Base-by-base conservation (phyloP, 2,888 invertebrate species). In the Deilephila elpenor region DNA sequence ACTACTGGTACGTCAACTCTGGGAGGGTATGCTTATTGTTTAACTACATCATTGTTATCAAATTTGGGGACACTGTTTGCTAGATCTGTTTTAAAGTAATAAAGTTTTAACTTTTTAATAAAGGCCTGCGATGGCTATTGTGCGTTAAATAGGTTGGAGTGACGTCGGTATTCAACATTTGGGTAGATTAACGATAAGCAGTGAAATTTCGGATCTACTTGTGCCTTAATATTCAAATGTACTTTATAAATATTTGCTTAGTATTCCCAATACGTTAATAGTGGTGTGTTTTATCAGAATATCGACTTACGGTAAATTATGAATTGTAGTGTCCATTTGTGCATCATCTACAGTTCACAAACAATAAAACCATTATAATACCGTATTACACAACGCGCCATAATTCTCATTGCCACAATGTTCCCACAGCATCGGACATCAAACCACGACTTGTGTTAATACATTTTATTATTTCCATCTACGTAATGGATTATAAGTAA, bases 401-500 rank as follows among this genome's bases (percentile, higher is more conserved):
- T 59, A 44, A 44, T 44, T 44, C 44, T 44, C 64, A 64, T 64
- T 64, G 64, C 44, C 64, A 64, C 64, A 11, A 44, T 44, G 44
- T 64, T 64, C 64, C 44, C 64, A 64, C 64, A 64, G 37, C 64
- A 34, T 11, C 8, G 44, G 37, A 37, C 37, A 20, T 44, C 64
- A 44, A 20, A 44, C n/a, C 64, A 20, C 44, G 64, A 44, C 37
- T 44, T 37, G 64, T 64, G 64, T 64, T 64, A 44, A 64, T 44
- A 64, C 37, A 64, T 64, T 64, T 64, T 44, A 64, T 64, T 64
- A 64, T 44, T n/a, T 64, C 37, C 64, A 64, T 64, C 44, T 64
- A 14, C 44, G 64, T 20, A 44, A 44, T 44, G 44, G 44, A 44
- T 64, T 5, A 44, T 44, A 61, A 61, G 20, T 32, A 64, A 64